A percentile compares a stretch with the other conserved stretches of the same genome.
These are phyloP conservation scores for Dasyprocta punctata DNA, from an alignment of 2,113 vertebrate species.

Conservation along the genomic window DNA sequence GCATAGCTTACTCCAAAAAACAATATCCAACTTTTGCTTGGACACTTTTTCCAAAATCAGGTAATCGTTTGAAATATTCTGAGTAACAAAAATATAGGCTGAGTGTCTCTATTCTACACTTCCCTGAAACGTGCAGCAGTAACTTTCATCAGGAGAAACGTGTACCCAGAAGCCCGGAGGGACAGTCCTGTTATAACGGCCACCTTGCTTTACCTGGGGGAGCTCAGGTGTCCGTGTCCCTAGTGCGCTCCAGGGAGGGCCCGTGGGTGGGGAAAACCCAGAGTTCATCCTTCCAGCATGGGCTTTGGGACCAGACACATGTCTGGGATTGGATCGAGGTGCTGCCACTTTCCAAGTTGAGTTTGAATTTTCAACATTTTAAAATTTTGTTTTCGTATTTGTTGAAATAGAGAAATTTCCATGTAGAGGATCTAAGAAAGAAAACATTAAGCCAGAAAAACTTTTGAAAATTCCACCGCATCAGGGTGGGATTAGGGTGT, in stretches of 20 bases:
- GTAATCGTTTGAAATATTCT: not conserved
- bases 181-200: not conserved
- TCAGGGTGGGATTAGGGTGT: not conserved
- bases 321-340: not conserved
- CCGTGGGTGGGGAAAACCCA: not conserved
- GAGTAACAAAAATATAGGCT: not conserved
- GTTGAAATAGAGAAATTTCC: conserved; percentile 38
- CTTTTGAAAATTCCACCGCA: not conserved
- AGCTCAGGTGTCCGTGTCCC: not conserved
- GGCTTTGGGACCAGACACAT: not conserved
- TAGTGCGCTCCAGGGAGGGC: not conserved
- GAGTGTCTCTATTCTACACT: not conserved
- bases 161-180: not conserved
- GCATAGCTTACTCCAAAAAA: conserved; percentile 24
- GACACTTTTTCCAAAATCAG: conserved; percentile 11
- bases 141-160: not conserved
- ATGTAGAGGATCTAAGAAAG: not conserved
- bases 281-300: not conserved
- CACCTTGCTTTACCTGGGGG: not conserved
- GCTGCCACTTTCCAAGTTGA: not conserved
- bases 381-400: conserved; percentile 7
- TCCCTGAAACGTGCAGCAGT: not conserved
- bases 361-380: not conserved
- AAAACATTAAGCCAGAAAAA: not conserved
- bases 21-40: not conserved